Evolutionary conservation across 1,140 invertebrate species (phyloP).

Genomic region (Phocides pigmalion): DNA sequence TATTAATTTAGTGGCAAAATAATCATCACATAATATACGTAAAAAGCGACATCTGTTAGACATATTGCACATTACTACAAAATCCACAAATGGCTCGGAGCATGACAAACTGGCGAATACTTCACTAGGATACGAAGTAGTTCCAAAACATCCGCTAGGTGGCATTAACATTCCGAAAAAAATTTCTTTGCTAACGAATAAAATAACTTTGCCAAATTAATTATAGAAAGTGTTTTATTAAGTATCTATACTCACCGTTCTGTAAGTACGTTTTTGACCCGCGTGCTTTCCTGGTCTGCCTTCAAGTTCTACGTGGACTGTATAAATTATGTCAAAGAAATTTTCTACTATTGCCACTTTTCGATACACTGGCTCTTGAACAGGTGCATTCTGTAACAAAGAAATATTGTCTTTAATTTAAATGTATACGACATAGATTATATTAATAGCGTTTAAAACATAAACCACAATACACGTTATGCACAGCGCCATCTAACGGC

Average conservation of each 20-base stretch:
- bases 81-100: no score
- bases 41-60: conserved; percentile 10
- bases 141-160: conserved; percentile 24
- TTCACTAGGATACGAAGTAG: background rate
- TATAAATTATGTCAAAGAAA: conserved; percentile 98
- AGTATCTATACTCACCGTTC: conserved; percentile 90
- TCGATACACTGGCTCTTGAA: conserved; percentile 89
- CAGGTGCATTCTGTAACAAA: conserved; percentile 84
- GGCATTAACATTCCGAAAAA: conserved; percentile 25
- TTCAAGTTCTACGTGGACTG: conserved; percentile 95
- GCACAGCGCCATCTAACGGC: conserved; percentile 42
- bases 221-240: background rate
- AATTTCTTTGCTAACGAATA: no score
- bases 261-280: conserved; percentile 97
- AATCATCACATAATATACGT: background rate
- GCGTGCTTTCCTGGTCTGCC: conserved; percentile 96
- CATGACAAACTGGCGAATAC: no score
- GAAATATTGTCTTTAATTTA: conserved; percentile 18
- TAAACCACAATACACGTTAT: background rate
- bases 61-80: background rate
- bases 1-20: no score
- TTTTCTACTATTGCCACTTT: conserved; percentile 98
- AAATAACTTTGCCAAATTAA: no score
- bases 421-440: background rate
- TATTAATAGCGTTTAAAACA: background rate